phyloP scores from a whole-genome alignment of 1,140 invertebrate genomes.

The Pseudoatta argentina region DNA sequence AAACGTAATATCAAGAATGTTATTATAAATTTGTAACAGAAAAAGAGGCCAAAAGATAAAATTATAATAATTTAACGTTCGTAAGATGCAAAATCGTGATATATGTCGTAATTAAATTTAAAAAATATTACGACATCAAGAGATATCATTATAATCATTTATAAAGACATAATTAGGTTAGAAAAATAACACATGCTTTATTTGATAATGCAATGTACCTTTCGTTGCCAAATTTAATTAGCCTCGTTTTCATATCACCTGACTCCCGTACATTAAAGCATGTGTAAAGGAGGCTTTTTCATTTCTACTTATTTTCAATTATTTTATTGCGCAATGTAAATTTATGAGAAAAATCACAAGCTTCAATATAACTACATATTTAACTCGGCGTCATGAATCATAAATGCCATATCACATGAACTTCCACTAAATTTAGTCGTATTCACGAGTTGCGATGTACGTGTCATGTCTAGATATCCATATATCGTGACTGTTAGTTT shows the following conservation, averaged over 20 bases:
- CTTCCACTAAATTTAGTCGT: not conserved
- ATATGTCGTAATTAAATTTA: not conserved
- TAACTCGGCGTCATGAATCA: slow-evolving; percentile 19
- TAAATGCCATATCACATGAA: slow-evolving; percentile 17
- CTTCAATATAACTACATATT: not conserved
- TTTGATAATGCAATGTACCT: not conserved
- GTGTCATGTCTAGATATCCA: not conserved
- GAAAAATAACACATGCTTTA: not conserved
- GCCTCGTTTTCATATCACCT: not conserved
- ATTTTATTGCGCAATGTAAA: slow-evolving; percentile 27
- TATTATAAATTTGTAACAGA: slow-evolving; percentile 16
- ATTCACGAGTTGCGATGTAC: not conserved
- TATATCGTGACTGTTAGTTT: not conserved
- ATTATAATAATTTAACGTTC: not conserved
- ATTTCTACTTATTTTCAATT: slow-evolving; percentile 32
- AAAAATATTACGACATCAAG: not conserved
- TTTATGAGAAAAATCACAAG: slow-evolving; percentile 4
- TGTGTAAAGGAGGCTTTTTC: slow-evolving; percentile 20
- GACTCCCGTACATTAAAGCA: not conserved
- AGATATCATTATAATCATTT: not conserved
- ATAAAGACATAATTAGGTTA: slow-evolving; percentile 12
- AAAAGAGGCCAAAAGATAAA: not conserved
- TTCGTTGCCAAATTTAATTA: slow-evolving; percentile 27
- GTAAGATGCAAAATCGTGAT: not conserved
- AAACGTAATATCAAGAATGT: not conserved